Evolutionary conservation across 1,140 invertebrate species (phyloP), one percentile per base, ranked within the genome.

Genomic region (Acromyrmex charruanus): DNA sequence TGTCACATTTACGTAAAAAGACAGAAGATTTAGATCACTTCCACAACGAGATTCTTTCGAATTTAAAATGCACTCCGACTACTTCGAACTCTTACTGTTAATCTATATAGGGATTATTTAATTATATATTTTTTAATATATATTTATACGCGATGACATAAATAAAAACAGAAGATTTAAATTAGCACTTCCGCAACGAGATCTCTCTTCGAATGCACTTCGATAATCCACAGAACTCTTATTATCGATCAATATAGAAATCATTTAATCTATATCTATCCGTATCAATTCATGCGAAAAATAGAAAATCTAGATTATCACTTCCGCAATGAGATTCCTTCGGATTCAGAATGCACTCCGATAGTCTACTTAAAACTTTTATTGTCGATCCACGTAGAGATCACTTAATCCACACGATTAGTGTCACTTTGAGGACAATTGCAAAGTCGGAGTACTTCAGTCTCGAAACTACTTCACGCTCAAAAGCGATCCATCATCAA

Each of bases 371-470:
- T 44, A 44, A 44, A 49, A 77, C 16, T 44, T 10, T 77, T 79
- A 66, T 77, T 35, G 9, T 77, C 31, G 31, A 25, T 16, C 72
- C 71, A 61, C 25, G 65, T 79, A 21, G 21, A 7, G 5, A 66
- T 21, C 55, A 59, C 14, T 39, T 68, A 53, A 80, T 79, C 74
- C 39, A 63, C 10, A 18, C 28, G 14, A 65, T 79, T 79, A 68
- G 9, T 44, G 7, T 80, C 28, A n/a, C 63, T 51, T 21, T 61
- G 10, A 31, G 14, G 12, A 10, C 21, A 9, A 44, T 63, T 21
- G 21, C 14, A 35, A 21, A 63, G 51, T 79, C 55, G n/a, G 39
- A 44, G 39, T 39, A 39, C 35, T 39, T 39, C 35, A 39, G 35
- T 39, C 35, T 39, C 35, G 35, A 39, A 39, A 39, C 6, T 39